phyloP scores from a whole-genome alignment of 2,888 invertebrate genomes.

The Volucella inanis region DNA sequence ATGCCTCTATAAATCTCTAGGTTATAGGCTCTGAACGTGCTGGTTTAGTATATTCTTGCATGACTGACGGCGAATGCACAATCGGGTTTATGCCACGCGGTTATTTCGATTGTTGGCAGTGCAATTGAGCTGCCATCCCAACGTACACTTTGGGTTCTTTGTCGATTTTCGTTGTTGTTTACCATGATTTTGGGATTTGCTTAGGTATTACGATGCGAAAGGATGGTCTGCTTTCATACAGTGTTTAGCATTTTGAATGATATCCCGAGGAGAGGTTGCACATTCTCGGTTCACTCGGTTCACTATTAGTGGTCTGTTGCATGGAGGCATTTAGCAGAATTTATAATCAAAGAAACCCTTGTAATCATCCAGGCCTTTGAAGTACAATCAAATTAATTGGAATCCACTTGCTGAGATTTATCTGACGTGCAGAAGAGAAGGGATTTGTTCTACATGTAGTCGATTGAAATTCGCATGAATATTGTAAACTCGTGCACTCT shows the following conservation, averaged over 20 bases:
- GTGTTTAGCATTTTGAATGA: neutral
- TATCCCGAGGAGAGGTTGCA: constrained; percentile 1
- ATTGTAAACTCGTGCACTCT: neutral
- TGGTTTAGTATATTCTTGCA: constrained; percentile 58
- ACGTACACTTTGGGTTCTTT: neutral
- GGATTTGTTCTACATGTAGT: neutral
- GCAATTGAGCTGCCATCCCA: neutral
- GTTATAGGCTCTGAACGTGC: neutral
- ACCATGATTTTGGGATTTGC: neutral
- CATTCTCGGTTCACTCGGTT: neutral
- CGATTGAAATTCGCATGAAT: neutral
- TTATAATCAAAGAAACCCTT: constrained; percentile 27
- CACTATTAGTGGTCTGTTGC: constrained; percentile 18
- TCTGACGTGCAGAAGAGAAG: neutral
- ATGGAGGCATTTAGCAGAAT: constrained; percentile 6
- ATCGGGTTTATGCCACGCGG: constrained; percentile 4
- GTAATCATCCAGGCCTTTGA: constrained; percentile 34
- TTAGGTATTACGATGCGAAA: neutral
- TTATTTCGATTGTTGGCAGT: constrained; percentile 6
- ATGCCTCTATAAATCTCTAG: neutral
- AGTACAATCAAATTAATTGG: constrained; percentile 50
- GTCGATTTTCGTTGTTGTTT: neutral
- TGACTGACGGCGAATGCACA: constrained; percentile 43
- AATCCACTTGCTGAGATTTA: constrained; percentile 33
- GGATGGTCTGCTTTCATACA: neutral